Evolutionary conservation across 1,140 invertebrate species (phyloP), one percentile per base, ranked within the genome.

Genomic region (Paralvinella palmiformis): DNA sequence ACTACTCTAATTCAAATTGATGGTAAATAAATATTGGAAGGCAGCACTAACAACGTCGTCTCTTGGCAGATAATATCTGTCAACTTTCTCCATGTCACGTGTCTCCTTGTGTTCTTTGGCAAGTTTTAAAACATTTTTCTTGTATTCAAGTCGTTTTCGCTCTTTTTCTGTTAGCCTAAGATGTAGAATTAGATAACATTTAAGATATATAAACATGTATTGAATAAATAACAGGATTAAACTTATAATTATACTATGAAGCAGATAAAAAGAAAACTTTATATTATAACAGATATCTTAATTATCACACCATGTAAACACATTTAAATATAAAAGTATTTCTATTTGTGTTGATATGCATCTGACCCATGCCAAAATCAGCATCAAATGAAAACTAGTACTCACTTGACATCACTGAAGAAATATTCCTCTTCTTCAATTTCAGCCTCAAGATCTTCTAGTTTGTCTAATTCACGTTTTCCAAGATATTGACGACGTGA

Each of bases 81-180:
- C 90, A 3, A 94, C 87, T 75, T 90, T 90, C 83, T 97, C 92
- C 50, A 96, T 77, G 75, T 96, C 92, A 68, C 89, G 84, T 4
- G 95, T 96, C 77, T 89, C 88, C 75, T 96, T 92, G 86, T 98
- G 94, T 82, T 98, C 92, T 79, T 93, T 93, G 1, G 95, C 95
- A 55, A 98, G 83, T 71, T 89, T 83, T 2, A 99, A 78, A 41
- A 99, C 81, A 70, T 90, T 91, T 75, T 94, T 95, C 75, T 98
- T 96, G 74, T 96, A 91, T 64, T 92, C 85, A 24, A 92, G 81
- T 64, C 96, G 90, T 69, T 84, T 85, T 67, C 86, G 87, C 77
- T 99, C 96, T 65, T 86, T 81, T 72, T 90, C 86, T 10, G 94
- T 97, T 61, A 99, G 83, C 36, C 90, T 83, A 41, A 6, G 63